phyloP scores from a whole-genome alignment of 1,140 invertebrate genomes.

The Sycophila sp. region DNA sequence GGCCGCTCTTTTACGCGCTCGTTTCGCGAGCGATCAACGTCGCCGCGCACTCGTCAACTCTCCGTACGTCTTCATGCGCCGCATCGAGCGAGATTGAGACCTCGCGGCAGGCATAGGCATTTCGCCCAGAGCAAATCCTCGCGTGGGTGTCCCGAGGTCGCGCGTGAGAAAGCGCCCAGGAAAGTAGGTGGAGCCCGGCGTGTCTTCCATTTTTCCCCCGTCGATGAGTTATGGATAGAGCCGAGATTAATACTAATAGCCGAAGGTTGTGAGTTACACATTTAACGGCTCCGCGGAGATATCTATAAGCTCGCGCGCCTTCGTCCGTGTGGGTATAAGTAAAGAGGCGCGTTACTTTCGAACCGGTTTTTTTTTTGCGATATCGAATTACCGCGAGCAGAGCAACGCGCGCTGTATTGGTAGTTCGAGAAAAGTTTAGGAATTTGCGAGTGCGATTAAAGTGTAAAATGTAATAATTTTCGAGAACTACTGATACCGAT shows the following conservation, averaged over 20 bases:
- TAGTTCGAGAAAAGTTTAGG: too few relatives aligned
- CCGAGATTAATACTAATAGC: constrained; percentile 15
- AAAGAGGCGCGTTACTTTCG: too few relatives aligned
- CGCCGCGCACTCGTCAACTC: constrained; percentile 19
- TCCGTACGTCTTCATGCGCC: constrained; percentile 8
- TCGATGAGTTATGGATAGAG: neutral
- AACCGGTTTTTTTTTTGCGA: too few relatives aligned
- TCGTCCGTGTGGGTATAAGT: too few relatives aligned
- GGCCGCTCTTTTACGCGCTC: constrained; percentile 28
- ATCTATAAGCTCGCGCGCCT: too few relatives aligned
- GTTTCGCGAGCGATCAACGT: constrained; percentile 29
- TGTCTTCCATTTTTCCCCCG: neutral
- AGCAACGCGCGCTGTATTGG: too few relatives aligned
- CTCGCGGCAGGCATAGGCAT: neutral
- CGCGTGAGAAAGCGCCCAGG: neutral
- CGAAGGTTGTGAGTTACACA: neutral
- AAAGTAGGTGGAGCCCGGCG: neutral
- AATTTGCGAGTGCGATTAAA: too few relatives aligned
- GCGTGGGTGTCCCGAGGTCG: neutral
- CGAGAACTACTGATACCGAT: too few relatives aligned
- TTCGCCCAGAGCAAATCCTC: neutral
- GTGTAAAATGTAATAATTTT: too few relatives aligned
- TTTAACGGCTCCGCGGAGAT: neutral
- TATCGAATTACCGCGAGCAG: too few relatives aligned
- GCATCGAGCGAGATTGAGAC: neutral